phyloP scores from a whole-genome alignment of 1,140 invertebrate species.

The Drosophila willistoni region DNA sequence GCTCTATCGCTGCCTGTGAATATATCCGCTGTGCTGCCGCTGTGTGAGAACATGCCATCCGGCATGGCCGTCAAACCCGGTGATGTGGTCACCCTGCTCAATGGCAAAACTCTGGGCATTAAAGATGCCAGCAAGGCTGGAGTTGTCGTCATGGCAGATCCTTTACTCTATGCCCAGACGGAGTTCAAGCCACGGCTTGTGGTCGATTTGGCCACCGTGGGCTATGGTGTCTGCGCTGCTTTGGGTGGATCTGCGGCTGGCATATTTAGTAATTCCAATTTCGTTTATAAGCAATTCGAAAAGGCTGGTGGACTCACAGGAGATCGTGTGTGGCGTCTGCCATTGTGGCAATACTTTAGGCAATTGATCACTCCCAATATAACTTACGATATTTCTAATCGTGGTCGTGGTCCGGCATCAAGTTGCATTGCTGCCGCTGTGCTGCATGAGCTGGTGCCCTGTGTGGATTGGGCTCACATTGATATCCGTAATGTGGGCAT shows the following conservation, averaged over 20 bases:
- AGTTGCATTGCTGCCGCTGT: conserved; percentile 88
- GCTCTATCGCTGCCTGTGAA: conserved; percentile 71
- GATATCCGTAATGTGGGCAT: conserved; percentile 89
- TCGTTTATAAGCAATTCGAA: conserved; percentile 86
- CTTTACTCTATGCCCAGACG: conserved; percentile 90
- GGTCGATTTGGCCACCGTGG: conserved; percentile 91
- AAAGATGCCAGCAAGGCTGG: conserved; percentile 97
- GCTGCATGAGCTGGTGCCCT: conserved; percentile 87
- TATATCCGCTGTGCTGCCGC: conserved; percentile 80
- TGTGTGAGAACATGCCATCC: conserved; percentile 95
- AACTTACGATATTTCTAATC: conserved; percentile 86
- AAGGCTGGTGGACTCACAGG: conserved; percentile 89
- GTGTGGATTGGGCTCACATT: conserved; percentile 87
- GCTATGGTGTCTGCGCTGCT: conserved; percentile 82
- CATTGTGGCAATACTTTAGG: conserved; percentile 92
- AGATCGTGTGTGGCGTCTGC: conserved; percentile 95
- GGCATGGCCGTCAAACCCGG: conserved; percentile 93
- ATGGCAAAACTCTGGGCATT: conserved; percentile 92
- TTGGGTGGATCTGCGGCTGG: conserved; percentile 91
- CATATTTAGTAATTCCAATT: conserved; percentile 89
- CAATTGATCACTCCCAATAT: conserved; percentile 86
- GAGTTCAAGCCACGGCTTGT: conserved; percentile 86
- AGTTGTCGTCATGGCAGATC: conserved; percentile 94
- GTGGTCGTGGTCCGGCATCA: conserved; percentile 85
- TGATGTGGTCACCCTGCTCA: conserved; percentile 92